These are phyloP conservation scores for Polyergus mexicanus DNA, from an alignment of 1,140 invertebrate species.

Conservation along the genomic window DNA sequence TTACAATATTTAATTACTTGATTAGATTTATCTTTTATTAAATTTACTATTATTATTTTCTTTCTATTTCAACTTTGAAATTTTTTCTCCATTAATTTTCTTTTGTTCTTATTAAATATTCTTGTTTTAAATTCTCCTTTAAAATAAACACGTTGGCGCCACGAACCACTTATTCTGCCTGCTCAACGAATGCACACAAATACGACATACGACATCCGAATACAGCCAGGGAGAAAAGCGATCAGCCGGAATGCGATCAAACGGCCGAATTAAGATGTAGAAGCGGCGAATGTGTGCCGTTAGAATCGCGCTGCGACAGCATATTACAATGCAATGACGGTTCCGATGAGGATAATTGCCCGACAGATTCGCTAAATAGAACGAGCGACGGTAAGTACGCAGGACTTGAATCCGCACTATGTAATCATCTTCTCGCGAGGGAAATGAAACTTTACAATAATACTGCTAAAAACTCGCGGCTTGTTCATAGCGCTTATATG, in stretches of 20 bases:
- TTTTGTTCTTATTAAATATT: slow-evolving; percentile 41
- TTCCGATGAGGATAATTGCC: slow-evolving; percentile 86
- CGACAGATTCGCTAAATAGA: not conserved
- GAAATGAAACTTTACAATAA: not conserved
- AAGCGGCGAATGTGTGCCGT: slow-evolving; percentile 87
- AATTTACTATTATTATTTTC: not conserved
- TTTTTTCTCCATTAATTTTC: slow-evolving; percentile 3
- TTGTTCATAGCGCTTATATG: not conserved
- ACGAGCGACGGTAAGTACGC: slow-evolving; percentile 50
- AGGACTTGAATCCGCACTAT: not conserved
- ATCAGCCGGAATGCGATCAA: slow-evolving; percentile 76
- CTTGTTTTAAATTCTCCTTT: not conserved
- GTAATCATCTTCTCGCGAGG: not conserved
- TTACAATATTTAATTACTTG: not conserved
- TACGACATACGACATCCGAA: slow-evolving; percentile 15
- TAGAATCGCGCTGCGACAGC: slow-evolving; percentile 85
- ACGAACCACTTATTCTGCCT: slow-evolving; percentile 37
- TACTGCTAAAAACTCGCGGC: not conserved
- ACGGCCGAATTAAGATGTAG: slow-evolving; percentile 79
- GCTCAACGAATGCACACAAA: slow-evolving; percentile 8
- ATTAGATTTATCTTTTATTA: not conserved
- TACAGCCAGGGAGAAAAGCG: slow-evolving; percentile 31
- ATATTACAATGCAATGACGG: slow-evolving; percentile 86
- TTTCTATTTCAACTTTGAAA: not conserved
- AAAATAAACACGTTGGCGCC: slow-evolving; percentile 7